phyloP scores from a whole-genome alignment of 2,888 invertebrate species.

The Neocrepidodera transversa region DNA sequence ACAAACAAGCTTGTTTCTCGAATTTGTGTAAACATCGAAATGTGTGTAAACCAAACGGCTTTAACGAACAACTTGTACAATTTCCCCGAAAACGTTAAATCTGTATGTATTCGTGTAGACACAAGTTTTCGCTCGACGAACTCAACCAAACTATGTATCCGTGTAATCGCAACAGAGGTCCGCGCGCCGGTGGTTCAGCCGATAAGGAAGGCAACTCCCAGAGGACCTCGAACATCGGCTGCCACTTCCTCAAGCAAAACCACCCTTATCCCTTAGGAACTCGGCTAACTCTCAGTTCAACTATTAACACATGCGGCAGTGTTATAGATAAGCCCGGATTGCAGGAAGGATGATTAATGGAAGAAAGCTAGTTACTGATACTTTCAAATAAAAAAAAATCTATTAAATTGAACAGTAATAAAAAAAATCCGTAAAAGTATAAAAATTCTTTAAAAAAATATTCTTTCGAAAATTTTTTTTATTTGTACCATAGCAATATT shows the following conservation, averaged over 20 bases:
- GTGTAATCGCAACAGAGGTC: slow-evolving; percentile 60
- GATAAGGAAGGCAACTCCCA: slow-evolving; percentile 58
- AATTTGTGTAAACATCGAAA: slow-evolving; percentile 27
- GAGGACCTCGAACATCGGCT: slow-evolving; percentile 56
- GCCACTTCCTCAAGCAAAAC: slow-evolving; percentile 57
- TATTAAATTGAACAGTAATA: too few species aligned
- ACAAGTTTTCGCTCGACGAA: slow-evolving; percentile 55
- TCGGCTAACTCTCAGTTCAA: slow-evolving; percentile 50
- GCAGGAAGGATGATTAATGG: slow-evolving; percentile 50
- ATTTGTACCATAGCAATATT: too few species aligned
- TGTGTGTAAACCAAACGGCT: slow-evolving; percentile 47
- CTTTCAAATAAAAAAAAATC: too few species aligned
- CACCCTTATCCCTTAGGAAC: slow-evolving; percentile 51
- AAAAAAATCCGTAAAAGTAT: too few species aligned
- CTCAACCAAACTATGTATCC: slow-evolving; percentile 52
- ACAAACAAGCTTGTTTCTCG: slow-evolving; percentile 16
- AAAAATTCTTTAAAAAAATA: too few species aligned
- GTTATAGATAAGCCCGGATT: slow-evolving; percentile 49
- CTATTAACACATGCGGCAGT: slow-evolving; percentile 56
- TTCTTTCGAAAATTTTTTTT: too few species aligned
- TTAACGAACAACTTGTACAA: slow-evolving; percentile 49
- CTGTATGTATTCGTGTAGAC: slow-evolving; percentile 56
- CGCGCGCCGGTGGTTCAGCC: slow-evolving; percentile 55
- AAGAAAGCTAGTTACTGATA: slow-evolving; percentile 33
- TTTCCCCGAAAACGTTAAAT: slow-evolving; percentile 51